phyloP scores from a whole-genome alignment of 1,140 invertebrate genomes.

The Drosophila chauvacae region DNA sequence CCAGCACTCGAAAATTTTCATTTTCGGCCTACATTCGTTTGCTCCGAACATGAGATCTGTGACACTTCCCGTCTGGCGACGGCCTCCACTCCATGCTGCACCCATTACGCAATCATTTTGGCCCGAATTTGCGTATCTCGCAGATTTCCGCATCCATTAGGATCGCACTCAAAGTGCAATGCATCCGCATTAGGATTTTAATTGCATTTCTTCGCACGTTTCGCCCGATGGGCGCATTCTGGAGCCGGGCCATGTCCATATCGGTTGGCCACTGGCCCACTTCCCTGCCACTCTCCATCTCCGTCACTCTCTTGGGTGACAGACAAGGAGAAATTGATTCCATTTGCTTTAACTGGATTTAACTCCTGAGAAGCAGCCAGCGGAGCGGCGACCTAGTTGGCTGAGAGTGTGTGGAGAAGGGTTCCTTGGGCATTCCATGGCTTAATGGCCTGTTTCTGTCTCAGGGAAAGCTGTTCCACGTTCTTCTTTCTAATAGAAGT shows the following conservation, averaged over 20 bases:
- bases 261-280: constrained; percentile 32
- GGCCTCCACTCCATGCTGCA: constrained; percentile 10
- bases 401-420: constrained; percentile 30
- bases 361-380: constrained; percentile 12
- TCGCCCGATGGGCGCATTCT: constrained; percentile 26
- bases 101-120: constrained; percentile 38
- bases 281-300: constrained; percentile 30
- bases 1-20: constrained; percentile 22
- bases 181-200: constrained; percentile 50
- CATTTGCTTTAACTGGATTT: constrained; percentile 23
- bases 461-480: constrained; percentile 3
- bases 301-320: constrained; percentile 27
- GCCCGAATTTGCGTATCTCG: constrained; percentile 39
- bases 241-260: constrained; percentile 34
- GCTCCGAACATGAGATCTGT: constrained; percentile 32
- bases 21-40: constrained; percentile 54
- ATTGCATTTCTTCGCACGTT: constrained; percentile 52
- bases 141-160: constrained; percentile 53
- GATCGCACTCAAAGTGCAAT: constrained; percentile 9
- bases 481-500: not conserved
- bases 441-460: constrained; percentile 10
- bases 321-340: constrained; percentile 44
- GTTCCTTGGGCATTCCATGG: constrained; percentile 8
- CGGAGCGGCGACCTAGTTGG: constrained; percentile 9
- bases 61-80: constrained; percentile 61